Base-by-base conservation (phyloP, 2,888 invertebrate species). In the Dolichopus griseipennis region DNA sequence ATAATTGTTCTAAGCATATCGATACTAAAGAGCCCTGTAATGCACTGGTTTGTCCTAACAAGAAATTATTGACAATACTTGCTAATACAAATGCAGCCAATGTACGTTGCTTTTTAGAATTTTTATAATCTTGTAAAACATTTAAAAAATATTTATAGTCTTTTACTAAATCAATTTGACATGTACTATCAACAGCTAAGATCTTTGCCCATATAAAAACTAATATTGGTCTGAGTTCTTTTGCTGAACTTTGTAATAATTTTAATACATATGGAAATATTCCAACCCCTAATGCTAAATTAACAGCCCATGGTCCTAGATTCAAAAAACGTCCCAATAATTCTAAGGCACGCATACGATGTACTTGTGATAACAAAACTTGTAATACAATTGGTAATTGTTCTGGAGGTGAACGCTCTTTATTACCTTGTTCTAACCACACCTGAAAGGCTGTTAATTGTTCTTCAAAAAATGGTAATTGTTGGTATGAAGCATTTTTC, bases 151-250 rank as follows among this genome's bases (percentile, higher is more conserved):
- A 97, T 79, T 93, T 95, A 81, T 97, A 95, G 72, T 97, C 97
- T 74, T 96, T 90, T 22, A 97, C 95, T 74, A 98, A 83, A 81
- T 98, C 97, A 69, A 89, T 89, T 83, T 98, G 97, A 77, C 97
- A 98, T 65, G 91, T 92, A 79, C 90, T 91, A 80, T 99, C 98
- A 7, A 97, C 95, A 41, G 97, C 96, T 69, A 99, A 84, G 75
- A 99, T 97, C 84, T 97, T 97, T 21, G 99, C 97, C 99, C 99
- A 99, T 74, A 99, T 97, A 81, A 97, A 97, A 64, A 98, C 96
- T 74, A 99, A 86, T 70, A 96, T 86, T 9, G 96, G 93, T 69
- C 97, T 85, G 73, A 99, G 83, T 80, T 99, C 98, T 74, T 89
- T 87, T 4, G 96, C 96, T 71, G 92, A 92, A 75, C 96, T 96